Base-by-base conservation (phyloP, 2,113 vertebrate genomes). In the Pampusana beccarii region DNA sequence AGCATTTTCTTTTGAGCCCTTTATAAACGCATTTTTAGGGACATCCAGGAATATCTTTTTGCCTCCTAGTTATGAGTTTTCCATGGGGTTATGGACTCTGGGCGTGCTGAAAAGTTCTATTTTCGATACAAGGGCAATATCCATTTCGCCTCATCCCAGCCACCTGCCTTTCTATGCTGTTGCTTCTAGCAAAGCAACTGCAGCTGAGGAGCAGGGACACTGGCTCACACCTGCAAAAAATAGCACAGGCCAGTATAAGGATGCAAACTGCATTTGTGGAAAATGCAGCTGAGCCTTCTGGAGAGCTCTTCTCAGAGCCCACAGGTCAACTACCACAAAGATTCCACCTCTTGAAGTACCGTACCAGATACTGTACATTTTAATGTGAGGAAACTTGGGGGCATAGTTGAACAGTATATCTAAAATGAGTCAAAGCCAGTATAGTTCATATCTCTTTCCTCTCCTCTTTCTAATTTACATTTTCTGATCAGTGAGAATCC, bases 201-300 rank as follows among this genome's bases (percentile, higher is more conserved):
- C 62, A 83, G 54, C 48, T 66, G 36, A 80, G 40, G 79, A 62
- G 20, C 54, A 54, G 18, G 62, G 23, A 38, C 42, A 11, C 2
- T 58, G 62, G 5, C 58, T 80, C 5, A 0, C 8, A 5, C 17
- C 44, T 65, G 58, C 46, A 60, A 57, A 64, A 82, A 53, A 4
- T 15, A 50, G 7, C 24, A 40, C 0, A 0, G 33, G 33, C 31
- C 71, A 42, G 5, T 48, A 26, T 56, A 34, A 67, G 51, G 60
- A 61, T 86, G 82, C 36, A 83, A 82, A 70, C 20, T 50, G 20
- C 36, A 16, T 66, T 42, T 24, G 4, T 2, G 1, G 46, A 73
- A 92, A 80, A 75, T 70, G 50, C 46, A 80, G 21, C 58, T 71
- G 33, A 66, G 44, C 10, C 34, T 74, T 86, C 66, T 60, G 60